Evolutionary conservation across 2,888 invertebrate species (phyloP), one percentile per base, ranked within the genome.

Genomic region (Apamea epomidion): DNA sequence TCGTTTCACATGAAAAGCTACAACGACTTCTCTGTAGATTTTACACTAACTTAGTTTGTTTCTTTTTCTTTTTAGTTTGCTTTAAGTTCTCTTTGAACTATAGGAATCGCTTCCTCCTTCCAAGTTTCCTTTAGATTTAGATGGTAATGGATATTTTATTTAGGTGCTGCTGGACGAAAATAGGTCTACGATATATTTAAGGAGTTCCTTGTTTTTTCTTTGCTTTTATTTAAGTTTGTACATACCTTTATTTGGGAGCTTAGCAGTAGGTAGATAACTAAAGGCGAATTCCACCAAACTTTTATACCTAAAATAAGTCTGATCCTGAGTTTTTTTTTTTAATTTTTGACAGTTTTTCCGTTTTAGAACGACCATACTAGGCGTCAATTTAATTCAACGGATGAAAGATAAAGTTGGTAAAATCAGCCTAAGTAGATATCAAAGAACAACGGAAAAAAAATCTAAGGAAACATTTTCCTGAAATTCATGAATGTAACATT

Each of bases 1-100:
- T 82, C 83, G 89, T 87, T 89, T 81, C 88, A 84, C 87, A 87
- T 87, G 87, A 82, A 87, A 81, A 74, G 78, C 72, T 83, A 81
- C 83, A 90, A 86, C 87, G 90, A 91, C 86, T 90, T 81, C 78
- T 86, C 80, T 74, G 84, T 76, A 83, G 81, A 87, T 88, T 88
- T 88, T 88, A 76, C 84, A 86, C 85, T 88, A 86, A 88, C 87
- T 84, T 82, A 85, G 86, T 88, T 90, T 86, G 78, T 84, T 81
- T 80, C 76, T 89, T 82, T 82, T 80, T 76, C 81, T 81, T 87
- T 74, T 80, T 74, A 83, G 80, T 80, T 87, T 76, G 48, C 69
- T 70, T 78, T 78, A 83, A 85, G 78, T 89, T 88, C 71, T 71
- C 82, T 89, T 88, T 89, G 83, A 89, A 86, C 72, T 78, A 80